Evolutionary conservation across 2,797 vertebrate species (phyloP), one percentile per base, ranked within the genome.

Genomic region (Perodicticus potto): DNA sequence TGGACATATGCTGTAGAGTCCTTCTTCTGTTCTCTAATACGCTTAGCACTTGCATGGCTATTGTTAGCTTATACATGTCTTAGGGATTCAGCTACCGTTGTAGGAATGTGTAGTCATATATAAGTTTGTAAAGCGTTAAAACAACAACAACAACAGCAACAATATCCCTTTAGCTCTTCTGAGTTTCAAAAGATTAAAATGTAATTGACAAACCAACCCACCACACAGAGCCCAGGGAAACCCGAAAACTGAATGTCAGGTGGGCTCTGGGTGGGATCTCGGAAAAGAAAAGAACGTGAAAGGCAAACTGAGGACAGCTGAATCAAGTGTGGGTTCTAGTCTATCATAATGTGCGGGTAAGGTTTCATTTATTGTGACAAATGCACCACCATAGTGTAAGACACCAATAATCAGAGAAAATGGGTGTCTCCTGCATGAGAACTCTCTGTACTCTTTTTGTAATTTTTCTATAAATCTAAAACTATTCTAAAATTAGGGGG

Each of bases 381-480:
- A 77, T 17, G 49, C 14, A 49, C 37, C 14, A 84, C 8, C 37
- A 3, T n/a, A 22, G 19, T 59, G 27, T 55, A 65, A 89, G 69
- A 67, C 4, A 4, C 49, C 32, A 87, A 59, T 57, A 80, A 32
- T 9, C 67, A 37, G 27, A 49, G 13, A 82, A 76, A 25, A 25
- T 49, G 37, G 49, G 2, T 49, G 3, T 45, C 25, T 32, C 23
- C 20, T 61, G 14, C 22, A 3, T 45, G 59, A 43, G 40, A 59
- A 81, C 34, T 88, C 25, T 93, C 57, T 89, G 27, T 63, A 43
- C 0, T 13, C 2, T 93, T 29, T 57, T n/a, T n/a, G 32, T 19
- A 63, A 34, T 61, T 96, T 89, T 72, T 40, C 69, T 92, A 7
- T 83, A 85, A 90, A 80, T 74, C 20, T 59, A 45, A 63, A 95